Base-by-base conservation (phyloP, 2,888 invertebrate genomes). In the Pristionchus exspectatus region DNA sequence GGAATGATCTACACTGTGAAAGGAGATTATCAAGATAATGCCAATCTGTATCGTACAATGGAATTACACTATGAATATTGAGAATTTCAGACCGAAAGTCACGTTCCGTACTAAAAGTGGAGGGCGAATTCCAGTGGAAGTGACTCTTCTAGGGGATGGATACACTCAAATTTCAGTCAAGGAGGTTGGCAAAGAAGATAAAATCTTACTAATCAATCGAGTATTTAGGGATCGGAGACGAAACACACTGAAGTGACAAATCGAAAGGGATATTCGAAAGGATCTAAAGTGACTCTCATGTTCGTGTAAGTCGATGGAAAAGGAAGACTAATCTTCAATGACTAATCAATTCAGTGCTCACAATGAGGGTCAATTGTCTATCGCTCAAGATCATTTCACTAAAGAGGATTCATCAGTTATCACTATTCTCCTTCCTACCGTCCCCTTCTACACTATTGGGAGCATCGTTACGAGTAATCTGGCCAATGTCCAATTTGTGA, bases 141-240 rank as follows among this genome's bases (percentile, higher is more conserved):
- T 81, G 16, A 81, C 81, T n/a, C n/a, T 81, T 7, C 81, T 44
- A 10, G 81, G 81, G 1, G 7, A 81, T 81, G 81, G 81, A 81
- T 12, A n/a, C n/a, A 81, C 81, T 12, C 50, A 81, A 16, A 50
- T 81, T 16, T 81, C 81, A 27, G 27, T 44, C 18, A 81, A 81
- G 33, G 81, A 77, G 5, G 77, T 44, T 16, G 21, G 21, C 18
- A 24, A 44, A 18, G 9, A 9, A 4, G 10, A 12, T 24, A 44
- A 3, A 24, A 77, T 12, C 12, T 12, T 1, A 38, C n/a, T 27
- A 72, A 77, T 77, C 44, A 44, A 44, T 77, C 16, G 30, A 72
- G 16, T 72, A 14, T 30, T 5, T 14, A 44, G 44, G 81, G 81
- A 50, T 7, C 38, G 2, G 50, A 14, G 16, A 54, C 50, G 2